A percentile compares a stretch with the other conserved stretches of the same genome.
These are phyloP conservation scores for Sarcophaga variegata DNA, from an alignment of 2,888 invertebrate genomes.

Conservation along the genomic window DNA sequence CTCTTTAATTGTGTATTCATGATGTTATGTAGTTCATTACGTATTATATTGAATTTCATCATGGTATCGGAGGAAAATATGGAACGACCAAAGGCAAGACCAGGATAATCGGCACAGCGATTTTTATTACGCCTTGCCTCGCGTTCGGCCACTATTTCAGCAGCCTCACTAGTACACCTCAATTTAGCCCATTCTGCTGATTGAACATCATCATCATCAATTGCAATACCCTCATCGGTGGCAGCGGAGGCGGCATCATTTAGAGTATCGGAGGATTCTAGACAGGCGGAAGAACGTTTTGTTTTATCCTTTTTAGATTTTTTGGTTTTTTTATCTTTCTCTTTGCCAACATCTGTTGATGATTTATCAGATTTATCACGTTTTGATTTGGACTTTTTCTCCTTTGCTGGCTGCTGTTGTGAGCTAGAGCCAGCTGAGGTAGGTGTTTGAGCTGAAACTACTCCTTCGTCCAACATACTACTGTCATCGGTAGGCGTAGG, in stretches of 20 bases:
- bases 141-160: constrained; percentile 93
- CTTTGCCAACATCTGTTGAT: constrained; percentile 41
- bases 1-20: constrained; percentile 97
- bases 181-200: constrained; percentile 91
- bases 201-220: constrained; percentile 88
- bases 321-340: constrained; percentile 74
- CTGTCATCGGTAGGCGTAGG: constrained; percentile 81
- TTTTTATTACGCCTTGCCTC: constrained; percentile 88
- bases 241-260: constrained; percentile 73
- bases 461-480: constrained; percentile 77
- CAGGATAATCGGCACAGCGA: constrained; percentile 95
- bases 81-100: constrained; percentile 94
- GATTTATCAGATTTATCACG: constrained; percentile 70
- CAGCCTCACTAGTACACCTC: constrained; percentile 93
- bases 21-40: constrained; percentile 98
- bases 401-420: constrained; percentile 67
- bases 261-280: constrained; percentile 72
- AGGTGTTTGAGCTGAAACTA: constrained; percentile 70
- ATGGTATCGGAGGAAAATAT: constrained; percentile 98
- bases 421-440: constrained; percentile 63
- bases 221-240: constrained; percentile 83
- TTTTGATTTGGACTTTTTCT: constrained; percentile 70
- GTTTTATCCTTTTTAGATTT: constrained; percentile 77
- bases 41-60: constrained; percentile 98
- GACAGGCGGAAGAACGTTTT: constrained; percentile 73